phyloP scores from a whole-genome alignment of 1,140 invertebrate genomes.

The Drosophila simulans region DNA sequence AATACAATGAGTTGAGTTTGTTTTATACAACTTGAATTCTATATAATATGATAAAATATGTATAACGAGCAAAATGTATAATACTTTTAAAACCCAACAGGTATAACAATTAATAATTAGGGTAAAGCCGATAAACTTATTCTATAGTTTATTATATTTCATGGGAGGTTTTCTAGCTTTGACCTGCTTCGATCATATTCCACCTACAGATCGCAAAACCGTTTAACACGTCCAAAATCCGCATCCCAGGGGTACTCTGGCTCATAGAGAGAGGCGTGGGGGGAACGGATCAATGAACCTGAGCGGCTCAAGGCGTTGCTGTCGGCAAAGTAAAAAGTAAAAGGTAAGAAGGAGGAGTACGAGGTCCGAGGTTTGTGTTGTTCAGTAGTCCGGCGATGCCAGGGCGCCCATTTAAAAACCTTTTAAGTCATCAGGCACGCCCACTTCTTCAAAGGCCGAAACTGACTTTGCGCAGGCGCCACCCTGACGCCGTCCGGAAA shows the following conservation, averaged over 20 bases:
- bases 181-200: neutral
- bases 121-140: too few relatives aligned
- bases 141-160: too few relatives aligned
- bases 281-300: slow-evolving; percentile 78
- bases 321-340: slow-evolving; percentile 59
- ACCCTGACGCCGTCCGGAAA: slow-evolving; percentile 81
- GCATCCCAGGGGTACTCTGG: slow-evolving; percentile 15
- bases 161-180: neutral
- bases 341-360: slow-evolving; percentile 22
- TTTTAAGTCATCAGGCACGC: slow-evolving; percentile 82
- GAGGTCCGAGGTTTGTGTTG: slow-evolving; percentile 26
- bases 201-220: slow-evolving; percentile 15
- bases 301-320: slow-evolving; percentile 65
- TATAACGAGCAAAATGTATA: too few relatives aligned
- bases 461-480: slow-evolving; percentile 60
- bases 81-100: too few relatives aligned
- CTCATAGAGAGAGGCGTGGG: slow-evolving; percentile 1
- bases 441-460: slow-evolving; percentile 63
- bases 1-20: too few relatives aligned
- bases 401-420: slow-evolving; percentile 78
- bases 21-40: too few relatives aligned
- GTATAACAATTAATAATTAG: too few relatives aligned
- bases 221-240: slow-evolving; percentile 60
- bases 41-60: too few relatives aligned
- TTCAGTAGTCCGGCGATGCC: slow-evolving; percentile 27